Conservation (phyloP, 64 coral and sea anemone species). For the Montipora foliosa region DNA sequence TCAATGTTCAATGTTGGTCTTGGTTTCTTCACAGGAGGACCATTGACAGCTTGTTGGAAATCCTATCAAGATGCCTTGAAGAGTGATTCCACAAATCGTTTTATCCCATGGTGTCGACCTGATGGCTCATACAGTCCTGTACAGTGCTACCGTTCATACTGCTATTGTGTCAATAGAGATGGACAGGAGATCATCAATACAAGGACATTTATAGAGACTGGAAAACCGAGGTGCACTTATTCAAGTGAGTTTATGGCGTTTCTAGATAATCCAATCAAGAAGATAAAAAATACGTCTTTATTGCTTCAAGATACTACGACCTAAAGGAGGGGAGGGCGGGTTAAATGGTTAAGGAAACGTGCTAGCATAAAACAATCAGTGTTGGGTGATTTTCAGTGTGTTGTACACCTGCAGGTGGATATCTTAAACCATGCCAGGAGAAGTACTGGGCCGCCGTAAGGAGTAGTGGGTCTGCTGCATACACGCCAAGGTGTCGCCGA, state of each 20-base stretch:
- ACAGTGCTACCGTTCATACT: slow-evolving; percentile 70
- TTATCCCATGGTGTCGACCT: slow-evolving; percentile 63
- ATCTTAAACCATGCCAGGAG: slow-evolving; percentile 47
- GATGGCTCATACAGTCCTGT: slow-evolving; percentile 76
- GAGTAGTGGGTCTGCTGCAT: background rate
- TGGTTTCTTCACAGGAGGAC: slow-evolving; percentile 7
- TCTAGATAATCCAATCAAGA: background rate
- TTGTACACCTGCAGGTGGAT: slow-evolving; percentile 25
- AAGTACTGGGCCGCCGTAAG: slow-evolving; percentile 38
- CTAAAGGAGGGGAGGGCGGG: background rate
- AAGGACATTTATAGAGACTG: slow-evolving; percentile 60
- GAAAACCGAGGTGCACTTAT: slow-evolving; percentile 76
- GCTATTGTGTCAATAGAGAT: slow-evolving; percentile 78
- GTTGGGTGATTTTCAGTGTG: background rate
- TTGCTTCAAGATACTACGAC: background rate
- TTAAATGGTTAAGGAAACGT: background rate
- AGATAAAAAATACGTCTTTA: background rate
- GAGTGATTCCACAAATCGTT: slow-evolving; percentile 10
- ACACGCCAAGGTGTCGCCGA: slow-evolving; percentile 51
- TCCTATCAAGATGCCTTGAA: slow-evolving; percentile 61
- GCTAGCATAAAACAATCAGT: background rate
- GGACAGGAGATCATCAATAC: slow-evolving; percentile 64
- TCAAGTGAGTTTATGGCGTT: slow-evolving; percentile 41
- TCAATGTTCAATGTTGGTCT: background rate
- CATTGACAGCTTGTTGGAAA: slow-evolving; percentile 38